Conservation (phyloP, 2,113 vertebrate genomes). For the Ceuthmochares aereus region DNA sequence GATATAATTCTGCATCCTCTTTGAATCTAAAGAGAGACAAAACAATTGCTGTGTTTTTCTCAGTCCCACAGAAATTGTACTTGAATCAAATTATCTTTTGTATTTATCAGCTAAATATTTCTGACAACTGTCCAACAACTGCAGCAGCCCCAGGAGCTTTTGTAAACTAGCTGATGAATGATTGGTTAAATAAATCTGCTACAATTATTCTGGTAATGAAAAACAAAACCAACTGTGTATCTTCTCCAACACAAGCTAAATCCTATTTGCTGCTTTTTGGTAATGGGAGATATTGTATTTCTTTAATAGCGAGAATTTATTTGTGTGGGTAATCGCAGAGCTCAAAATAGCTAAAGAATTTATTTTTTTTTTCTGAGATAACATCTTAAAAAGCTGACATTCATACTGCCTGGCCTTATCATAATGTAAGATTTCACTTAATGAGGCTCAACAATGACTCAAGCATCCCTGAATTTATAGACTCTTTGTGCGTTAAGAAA, state of each 20-base stretch:
- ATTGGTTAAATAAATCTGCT: constrained; percentile 68
- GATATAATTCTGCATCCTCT: constrained; percentile 19
- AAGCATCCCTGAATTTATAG: constrained; percentile 75
- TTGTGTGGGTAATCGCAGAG: constrained; percentile 30
- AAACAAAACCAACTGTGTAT: constrained; percentile 44
- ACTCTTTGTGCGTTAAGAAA: constrained; percentile 66
- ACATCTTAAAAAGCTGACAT: constrained; percentile 56
- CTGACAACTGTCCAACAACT: constrained; percentile 59
- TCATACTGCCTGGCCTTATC: constrained; percentile 47
- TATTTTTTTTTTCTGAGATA: constrained; percentile 40
- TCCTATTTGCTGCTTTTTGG: constrained; percentile 51
- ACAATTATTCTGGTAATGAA: constrained; percentile 61
- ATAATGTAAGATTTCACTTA: constrained; percentile 64
- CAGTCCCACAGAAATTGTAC: neutral
- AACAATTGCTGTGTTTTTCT: neutral
- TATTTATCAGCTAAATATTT: constrained; percentile 55
- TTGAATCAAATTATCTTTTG: constrained; percentile 54
- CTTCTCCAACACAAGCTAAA: constrained; percentile 54
- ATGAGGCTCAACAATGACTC: constrained; percentile 70
- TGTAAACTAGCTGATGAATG: constrained; percentile 50
- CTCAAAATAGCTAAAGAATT: constrained; percentile 15
- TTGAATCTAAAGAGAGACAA: constrained; percentile 7
- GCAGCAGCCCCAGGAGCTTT: constrained; percentile 50
- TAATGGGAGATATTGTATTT: constrained; percentile 43
- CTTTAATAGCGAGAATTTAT: constrained; percentile 57